Evolutionary conservation across 2,113 vertebrate species (phyloP).

Genomic region (Takifugu bimaculatus): DNA sequence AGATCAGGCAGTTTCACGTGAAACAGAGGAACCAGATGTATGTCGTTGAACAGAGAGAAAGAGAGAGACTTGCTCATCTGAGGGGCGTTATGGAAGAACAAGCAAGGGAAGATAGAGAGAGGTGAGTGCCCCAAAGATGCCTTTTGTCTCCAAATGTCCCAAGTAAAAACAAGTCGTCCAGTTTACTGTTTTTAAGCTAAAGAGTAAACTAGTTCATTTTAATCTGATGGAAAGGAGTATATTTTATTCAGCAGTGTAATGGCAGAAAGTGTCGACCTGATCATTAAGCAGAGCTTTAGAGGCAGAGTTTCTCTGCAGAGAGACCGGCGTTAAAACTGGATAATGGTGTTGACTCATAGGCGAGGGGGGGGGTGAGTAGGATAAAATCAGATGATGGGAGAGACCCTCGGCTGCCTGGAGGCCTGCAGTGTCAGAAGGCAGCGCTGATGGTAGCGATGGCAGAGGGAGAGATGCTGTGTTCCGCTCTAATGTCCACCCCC

Average conservation of each 20-base stretch:
- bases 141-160: neutral
- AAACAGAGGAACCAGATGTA: conserved; percentile 80
- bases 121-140: conserved; percentile 68
- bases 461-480: conserved; percentile 23
- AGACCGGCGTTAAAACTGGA: conserved; percentile 10
- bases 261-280: neutral
- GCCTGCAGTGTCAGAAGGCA: conserved; percentile 43
- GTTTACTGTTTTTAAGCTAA: neutral
- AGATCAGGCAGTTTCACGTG: conserved; percentile 85
- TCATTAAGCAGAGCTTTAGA: neutral
- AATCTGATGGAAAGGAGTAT: neutral
- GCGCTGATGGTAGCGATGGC: conserved; percentile 29
- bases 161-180: neutral
- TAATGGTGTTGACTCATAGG: conserved; percentile 23
- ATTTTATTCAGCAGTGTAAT: neutral
- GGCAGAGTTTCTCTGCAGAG: conserved; percentile 14
- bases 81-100: conserved; percentile 83
- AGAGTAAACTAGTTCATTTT: neutral
- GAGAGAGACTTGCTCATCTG: conserved; percentile 76
- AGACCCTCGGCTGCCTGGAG: conserved; percentile 30
- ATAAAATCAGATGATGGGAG: conserved; percentile 41
- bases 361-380: conserved; percentile 1
- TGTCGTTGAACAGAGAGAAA: conserved; percentile 76
- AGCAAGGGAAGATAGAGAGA: conserved; percentile 82
- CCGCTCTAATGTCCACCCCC: conserved; percentile 32